Evolutionary conservation across 2,888 invertebrate genomes (phyloP), one percentile per base, ranked within the genome.

Genomic region (Tortricodes alternella): DNA sequence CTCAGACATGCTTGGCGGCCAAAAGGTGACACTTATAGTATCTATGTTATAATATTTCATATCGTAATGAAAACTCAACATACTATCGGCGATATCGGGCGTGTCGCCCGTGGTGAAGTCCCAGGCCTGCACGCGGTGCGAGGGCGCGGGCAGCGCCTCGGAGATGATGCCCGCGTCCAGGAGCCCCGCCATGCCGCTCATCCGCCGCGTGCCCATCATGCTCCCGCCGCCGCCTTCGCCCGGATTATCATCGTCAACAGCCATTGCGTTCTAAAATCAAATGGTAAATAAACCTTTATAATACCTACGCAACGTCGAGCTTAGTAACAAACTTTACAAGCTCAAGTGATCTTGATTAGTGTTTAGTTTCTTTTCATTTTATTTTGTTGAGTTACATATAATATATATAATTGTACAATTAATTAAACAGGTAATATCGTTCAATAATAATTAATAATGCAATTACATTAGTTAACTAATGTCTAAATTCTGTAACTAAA

Each of bases 101-200:
- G 96, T 93, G 65, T 89, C 84, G 60, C 93, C 93, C 38, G 92
- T 89, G 2, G 94, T 93, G 80, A 96, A 95, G 86, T 96, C 95
- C 97, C 97, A 97, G 37, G 94, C 94, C 84, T 97, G 96, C 66
- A 97, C 95, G 62, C 96, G 91, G 82, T 96, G 95, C 66, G 94
- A 94, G 37, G 94, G 93, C 39, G 93, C 92, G 23, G 94, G 92
- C 39, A 94, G 89, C 3, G 92, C 86, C 61, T 91, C 91, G 6
- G 91, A 88, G 59, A 89, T 82, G 65, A 91, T 80, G 51, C 86
- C 83, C 11, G 88, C 82, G 71, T 83, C 91, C 53, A 81, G 76
- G 62, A 82, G 74, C 41, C 82, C 83, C 62, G 83, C 86, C 84
- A 89, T 83, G 65, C 84, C 83, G 27, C 76, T 72, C 68, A 70